phyloP scores from a whole-genome alignment of 92 coral and sea anemone genomes.

The Palythoa grandiflora region DNA sequence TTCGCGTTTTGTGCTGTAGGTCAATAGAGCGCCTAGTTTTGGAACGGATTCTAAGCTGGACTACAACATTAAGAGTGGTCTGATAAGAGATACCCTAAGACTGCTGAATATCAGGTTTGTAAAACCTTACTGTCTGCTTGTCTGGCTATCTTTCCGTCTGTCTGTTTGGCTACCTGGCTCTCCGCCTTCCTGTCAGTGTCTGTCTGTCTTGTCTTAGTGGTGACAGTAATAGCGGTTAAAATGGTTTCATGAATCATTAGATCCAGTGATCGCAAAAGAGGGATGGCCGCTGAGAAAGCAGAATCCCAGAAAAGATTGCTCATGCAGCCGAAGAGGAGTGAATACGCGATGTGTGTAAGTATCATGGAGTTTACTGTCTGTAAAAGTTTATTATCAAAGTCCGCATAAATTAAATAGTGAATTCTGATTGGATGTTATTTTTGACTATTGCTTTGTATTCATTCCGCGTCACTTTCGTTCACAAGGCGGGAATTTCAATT shows the following conservation, averaged over 20 bases:
- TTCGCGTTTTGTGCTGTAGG: constrained; percentile 47
- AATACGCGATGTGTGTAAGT: constrained; percentile 84
- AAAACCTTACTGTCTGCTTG: not conserved
- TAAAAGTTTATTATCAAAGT: too few relatives aligned
- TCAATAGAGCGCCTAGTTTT: constrained; percentile 98
- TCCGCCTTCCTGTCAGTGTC: not conserved
- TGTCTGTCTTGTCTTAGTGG: not conserved
- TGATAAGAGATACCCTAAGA: constrained; percentile 84
- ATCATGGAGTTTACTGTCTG: not conserved
- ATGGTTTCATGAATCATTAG: constrained; percentile 32
- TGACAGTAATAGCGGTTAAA: not conserved
- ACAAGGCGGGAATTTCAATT: too few relatives aligned
- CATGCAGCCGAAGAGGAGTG: constrained; percentile 91
- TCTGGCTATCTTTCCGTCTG: not conserved
- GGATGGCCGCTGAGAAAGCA: constrained; percentile 94
- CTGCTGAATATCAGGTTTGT: constrained; percentile 91
- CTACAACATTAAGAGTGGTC: constrained; percentile 90
- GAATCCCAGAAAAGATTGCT: constrained; percentile 87
- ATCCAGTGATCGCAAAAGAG: constrained; percentile 83
- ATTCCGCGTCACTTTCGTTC: too few relatives aligned
- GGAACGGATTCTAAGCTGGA: constrained; percentile 98
- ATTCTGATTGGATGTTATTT: too few relatives aligned
- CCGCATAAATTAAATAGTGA: too few relatives aligned
- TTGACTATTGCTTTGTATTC: too few relatives aligned
- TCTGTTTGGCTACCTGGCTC: not conserved